Evolutionary conservation across 1,140 invertebrate species (phyloP), one percentile per base, ranked within the genome.

Genomic region (Delia radicum): DNA sequence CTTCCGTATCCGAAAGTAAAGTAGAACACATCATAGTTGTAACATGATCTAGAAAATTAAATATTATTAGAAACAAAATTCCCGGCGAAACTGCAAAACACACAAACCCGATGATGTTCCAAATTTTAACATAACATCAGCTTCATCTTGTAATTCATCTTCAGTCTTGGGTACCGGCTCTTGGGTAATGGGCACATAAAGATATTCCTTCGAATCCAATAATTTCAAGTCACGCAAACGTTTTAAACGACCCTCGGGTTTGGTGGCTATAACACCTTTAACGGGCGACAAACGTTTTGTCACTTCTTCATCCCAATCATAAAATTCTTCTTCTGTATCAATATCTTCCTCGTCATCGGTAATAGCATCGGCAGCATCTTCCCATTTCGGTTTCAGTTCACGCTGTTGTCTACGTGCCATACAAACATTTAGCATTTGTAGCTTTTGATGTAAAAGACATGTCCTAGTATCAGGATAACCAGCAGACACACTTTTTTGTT

Each of bases 381-480:
- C n/a, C 73, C 72, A 37, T 61, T 26, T 48, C 15, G 48, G 48
- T 6, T 18, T 6, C 69, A 79, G 87, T 78, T 92, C 90, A 72
- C 90, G 85, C n/a, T 89, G 88, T 86, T 91, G 90, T 78, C 90
- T 91, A 75, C 94, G 90, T 74, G 93, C 91, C 77, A 99, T 97
- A 86, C 98, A 99, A 84, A 95, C 96, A 85, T 99, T 99, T 8
- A 99, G 87, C 92, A 99, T 95, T 90, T 99, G 91, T 21, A 98
- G 88, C 83, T 98, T 99, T 87, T 98, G 97, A 88, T 99, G 94
- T 0, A 99, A 87, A n/a, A 98, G 88, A 86, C 96, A 97, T 7
- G 93, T 94, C 73, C 94, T 91, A 33, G 94, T 91, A 86, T 98
- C 94, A 0, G 96, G 96, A 78, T 91, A 89, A 2, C 94, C 94